Evolutionary conservation across 2,113 vertebrate genomes (phyloP), one percentile per base, ranked within the genome.

Genomic region (Bettongia penicillata): DNA sequence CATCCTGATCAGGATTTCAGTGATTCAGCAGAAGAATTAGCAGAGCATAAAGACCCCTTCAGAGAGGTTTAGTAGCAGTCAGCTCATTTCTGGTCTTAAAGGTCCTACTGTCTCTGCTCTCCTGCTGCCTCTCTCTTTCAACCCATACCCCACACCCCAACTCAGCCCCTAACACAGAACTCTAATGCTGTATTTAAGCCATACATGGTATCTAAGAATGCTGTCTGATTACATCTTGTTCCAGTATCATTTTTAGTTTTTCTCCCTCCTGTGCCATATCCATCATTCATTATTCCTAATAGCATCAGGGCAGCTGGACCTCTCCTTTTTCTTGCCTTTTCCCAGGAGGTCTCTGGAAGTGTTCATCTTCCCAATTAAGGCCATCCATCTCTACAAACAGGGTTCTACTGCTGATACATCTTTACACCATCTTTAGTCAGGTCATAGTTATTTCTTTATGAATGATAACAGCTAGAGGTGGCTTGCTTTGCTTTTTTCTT

Each of bases 301-400:
- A 48, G 90, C 37, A 26, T 37, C 50, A 49, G 9, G 28, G 25
- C 52, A 11, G 24, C 8, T n/a, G 16, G 25, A 28, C 31, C 37
- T 92, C 37, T 48, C 24, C 53, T 91, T 97, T 91, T 92, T n/a
- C 14, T 37, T 53, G 7, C 25, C 8, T 47, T 93, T 97, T 11
- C 26, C 77, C 28, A 68, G 4, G 28, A 96, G 26, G 93, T 0
- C 53, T 89, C 93, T 91, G 92, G 37, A 94, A 84, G 0, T 77
- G 94, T 23, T 93, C 55, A 94, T 90, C 37, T 57, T 93, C 90
- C 94, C 50, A 28, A 92, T 90, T 94, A 91, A 95, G 90, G 31
- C 37, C 10, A 77, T 53, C 53, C 51, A 10, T 53, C 61, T 92
- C 52, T 96, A 93, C 94, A 93, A 97, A 53, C 14, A 61, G 77